Evolutionary conservation across 2,113 vertebrate species (phyloP), one percentile per base, ranked within the genome.

Genomic region (Conger conger): DNA sequence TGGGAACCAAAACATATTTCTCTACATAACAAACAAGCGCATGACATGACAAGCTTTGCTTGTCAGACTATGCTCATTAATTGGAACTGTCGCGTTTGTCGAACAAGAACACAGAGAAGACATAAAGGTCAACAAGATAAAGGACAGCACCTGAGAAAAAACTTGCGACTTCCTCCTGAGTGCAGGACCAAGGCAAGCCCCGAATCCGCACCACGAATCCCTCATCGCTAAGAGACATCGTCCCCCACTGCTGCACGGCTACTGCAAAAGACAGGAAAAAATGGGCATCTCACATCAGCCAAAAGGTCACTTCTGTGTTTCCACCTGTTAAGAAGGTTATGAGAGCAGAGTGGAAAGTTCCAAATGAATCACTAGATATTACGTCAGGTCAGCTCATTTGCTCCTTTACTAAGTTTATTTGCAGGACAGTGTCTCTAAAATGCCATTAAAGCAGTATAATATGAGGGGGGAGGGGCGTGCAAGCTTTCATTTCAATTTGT

Each of bases 101-200:
- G 17, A 57, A 60, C n/a, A 37, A 35, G 13, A 57, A 82, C 5
- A 57, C 16, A 17, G 8, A 36, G 13, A 1, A 54, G 3, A 18
- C 27, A 73, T 3, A 73, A 33, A 11, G 45, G 20, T 16, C 60
- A 36, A 18, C n/a, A 17, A 36, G n/a, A 53, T 23, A 20, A 84
- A 79, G 3, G 50, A 27, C 5, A 5, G 38, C 3, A 96, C 96
- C 96, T 89, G 95, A 96, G 86, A 96, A 96, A 89, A 96, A 96
- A 86, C 93, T 91, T 82, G 94, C 92, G 60, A 96, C 95, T 87
- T 96, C 96, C 36, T 95, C 95, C 83, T 94, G 94, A 3, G 95
- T 95, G 89, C 96, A 96, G 85, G 95, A 94, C 96, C 96, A 96
- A 4, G 96, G 96, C 57, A 96, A 91, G 81, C 96, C 96, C 88